Evolutionary conservation across 2,797 vertebrate genomes (phyloP).

Genomic region (Cuculus canorus): DNA sequence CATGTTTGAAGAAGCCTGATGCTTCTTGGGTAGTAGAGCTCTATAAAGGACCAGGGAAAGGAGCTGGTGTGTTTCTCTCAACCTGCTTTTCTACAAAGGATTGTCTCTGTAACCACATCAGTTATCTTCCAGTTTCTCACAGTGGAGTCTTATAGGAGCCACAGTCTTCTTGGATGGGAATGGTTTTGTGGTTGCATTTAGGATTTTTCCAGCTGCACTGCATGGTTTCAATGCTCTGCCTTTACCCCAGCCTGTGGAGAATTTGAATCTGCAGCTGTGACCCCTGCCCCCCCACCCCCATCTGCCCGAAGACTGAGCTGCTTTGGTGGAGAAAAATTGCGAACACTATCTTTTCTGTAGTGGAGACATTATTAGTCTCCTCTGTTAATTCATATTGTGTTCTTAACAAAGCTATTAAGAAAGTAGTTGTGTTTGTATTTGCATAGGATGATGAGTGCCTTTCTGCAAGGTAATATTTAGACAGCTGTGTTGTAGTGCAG

Average conservation of each 20-base stretch:
- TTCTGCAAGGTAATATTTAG: background rate
- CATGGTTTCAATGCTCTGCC: constrained; percentile 2
- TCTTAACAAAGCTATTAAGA: background rate
- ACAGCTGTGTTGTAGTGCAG: background rate
- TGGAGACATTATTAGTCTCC: background rate
- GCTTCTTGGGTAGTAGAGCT: background rate
- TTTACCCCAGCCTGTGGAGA: background rate
- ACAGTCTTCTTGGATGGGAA: background rate
- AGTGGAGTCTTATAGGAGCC: background rate
- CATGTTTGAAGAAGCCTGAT: background rate
- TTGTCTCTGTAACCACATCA: background rate
- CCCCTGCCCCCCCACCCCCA: background rate
- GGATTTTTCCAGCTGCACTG: constrained; percentile 39
- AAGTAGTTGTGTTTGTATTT: background rate
- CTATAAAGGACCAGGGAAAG: background rate
- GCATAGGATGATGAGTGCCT: background rate
- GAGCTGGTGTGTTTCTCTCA: background rate
- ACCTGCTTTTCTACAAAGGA: background rate
- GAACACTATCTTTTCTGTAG: background rate
- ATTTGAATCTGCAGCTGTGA: constrained; percentile 22
- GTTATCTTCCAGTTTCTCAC: constrained; percentile 24
- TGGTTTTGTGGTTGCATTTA: constrained; percentile 45
- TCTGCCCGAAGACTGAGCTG: background rate
- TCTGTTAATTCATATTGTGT: background rate
- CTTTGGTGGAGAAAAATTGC: background rate